Evolutionary conservation across 2,797 vertebrate genomes (phyloP).

Genomic region (Scarus forsteni): DNA sequence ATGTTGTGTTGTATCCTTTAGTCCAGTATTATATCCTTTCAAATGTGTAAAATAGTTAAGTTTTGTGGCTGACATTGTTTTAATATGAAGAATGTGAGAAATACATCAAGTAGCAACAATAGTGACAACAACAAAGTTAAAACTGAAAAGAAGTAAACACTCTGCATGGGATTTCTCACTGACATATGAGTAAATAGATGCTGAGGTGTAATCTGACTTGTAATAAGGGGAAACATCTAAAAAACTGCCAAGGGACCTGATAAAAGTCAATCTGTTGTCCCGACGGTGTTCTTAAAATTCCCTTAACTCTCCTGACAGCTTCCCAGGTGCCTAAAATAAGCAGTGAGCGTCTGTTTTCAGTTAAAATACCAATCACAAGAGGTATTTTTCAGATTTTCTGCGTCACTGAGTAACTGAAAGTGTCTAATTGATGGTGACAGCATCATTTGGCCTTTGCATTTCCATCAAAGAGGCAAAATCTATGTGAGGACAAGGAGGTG

Average conservation of each 20-base stretch:
- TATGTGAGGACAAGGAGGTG: conserved; percentile 39
- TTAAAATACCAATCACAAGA: conserved; percentile 57
- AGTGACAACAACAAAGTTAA: neutral
- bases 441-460: conserved; percentile 53
- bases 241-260: conserved; percentile 38
- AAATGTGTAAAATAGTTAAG: no score
- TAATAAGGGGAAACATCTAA: conserved; percentile 11
- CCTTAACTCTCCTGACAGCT: conserved; percentile 37
- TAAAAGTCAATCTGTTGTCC: conserved; percentile 62
- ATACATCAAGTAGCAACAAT: neutral
- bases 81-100: no score
- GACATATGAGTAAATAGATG: conserved; percentile 4
- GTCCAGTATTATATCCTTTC: no score
- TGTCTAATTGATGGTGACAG: conserved; percentile 49
- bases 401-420: conserved; percentile 37
- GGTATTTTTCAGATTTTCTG: conserved; percentile 33
- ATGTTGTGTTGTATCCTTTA: no score
- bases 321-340: conserved; percentile 43
- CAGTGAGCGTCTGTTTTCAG: conserved; percentile 41
- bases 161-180: conserved; percentile 1
- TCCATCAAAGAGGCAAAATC: conserved; percentile 46
- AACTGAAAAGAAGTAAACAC: neutral
- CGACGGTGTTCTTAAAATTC: conserved; percentile 28
- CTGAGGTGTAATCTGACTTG: conserved; percentile 30
- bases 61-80: no score